Base-by-base conservation (phyloP, 2,888 invertebrate species). In the Drosophila infuscata region DNA sequence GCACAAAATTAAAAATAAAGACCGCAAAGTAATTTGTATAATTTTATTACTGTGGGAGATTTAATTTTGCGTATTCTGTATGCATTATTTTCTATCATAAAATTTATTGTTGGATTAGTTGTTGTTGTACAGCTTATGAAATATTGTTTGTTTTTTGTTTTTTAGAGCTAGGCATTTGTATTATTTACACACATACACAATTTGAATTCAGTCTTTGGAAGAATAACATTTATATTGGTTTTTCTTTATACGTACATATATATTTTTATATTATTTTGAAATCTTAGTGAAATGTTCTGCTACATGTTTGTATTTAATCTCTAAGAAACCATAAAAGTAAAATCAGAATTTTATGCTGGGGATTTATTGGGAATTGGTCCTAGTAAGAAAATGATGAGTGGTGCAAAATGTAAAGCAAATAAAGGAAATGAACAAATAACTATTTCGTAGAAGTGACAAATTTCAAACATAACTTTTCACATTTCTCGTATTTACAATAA, bases 171-270 rank as follows among this genome's bases (percentile, higher is more conserved):
- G 57, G 41, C 41, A 36, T 63, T 54, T 54, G 51, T 73, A 65
- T 76, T 90, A 91, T 91, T 83, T 91, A 91, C 89, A 85, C 82
- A 83, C 85, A 87, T 90, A 86, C 88, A 86, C 83, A 85, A 86
- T 88, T 80, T 84, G 70, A 92, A 91, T 92, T 91, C 91, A 92
- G 91, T 92, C 91, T 92, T 92, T 92, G 91, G 92, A 92, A 92
- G 92, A 92, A 92, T 91, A 92, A 92, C 87, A 87, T 91, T 88
- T 68, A 90, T 80, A 68, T 83, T 79, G 58, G 60, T 74, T 77
- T 75, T 71, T 57, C 62, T 74, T 68, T 74, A 73, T 68, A 68
- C 56, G 65, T 71, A 71, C 69, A 64, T 70, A 49, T 54, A 67
- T 60, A 12, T 60, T 29, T 51, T 36, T 36, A 29, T 67, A 20